A percentile compares a stretch with the other conserved stretches of the same genome.
Evolutionary conservation across 2,888 invertebrate genomes (phyloP).

Genomic region (Scaptomyza caliginosa): DNA sequence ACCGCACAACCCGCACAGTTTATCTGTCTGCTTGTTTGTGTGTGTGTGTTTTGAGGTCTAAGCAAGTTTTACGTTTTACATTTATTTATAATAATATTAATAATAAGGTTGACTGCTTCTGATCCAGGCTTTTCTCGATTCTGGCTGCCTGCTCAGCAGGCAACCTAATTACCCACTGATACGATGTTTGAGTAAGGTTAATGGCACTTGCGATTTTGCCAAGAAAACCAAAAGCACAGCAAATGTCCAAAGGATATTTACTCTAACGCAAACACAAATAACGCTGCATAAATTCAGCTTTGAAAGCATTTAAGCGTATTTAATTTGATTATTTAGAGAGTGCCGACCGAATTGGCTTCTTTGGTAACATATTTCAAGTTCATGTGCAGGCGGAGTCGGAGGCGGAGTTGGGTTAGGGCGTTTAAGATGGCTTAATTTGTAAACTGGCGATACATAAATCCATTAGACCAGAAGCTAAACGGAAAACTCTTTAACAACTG

Average conservation of each 20-base stretch:
- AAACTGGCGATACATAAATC: conserved; percentile 46
- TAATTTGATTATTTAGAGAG: conserved; percentile 51
- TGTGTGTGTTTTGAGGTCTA: conserved; percentile 42
- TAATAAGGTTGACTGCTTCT: conserved; percentile 51
- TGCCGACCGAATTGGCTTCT: conserved; percentile 26
- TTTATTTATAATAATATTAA: conserved; percentile 76
- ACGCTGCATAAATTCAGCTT: conserved; percentile 35
- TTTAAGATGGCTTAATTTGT: conserved; percentile 46
- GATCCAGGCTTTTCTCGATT: neutral
- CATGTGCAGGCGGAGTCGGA: conserved; percentile 9
- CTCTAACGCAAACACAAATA: conserved; percentile 23
- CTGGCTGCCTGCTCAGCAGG: conserved; percentile 39
- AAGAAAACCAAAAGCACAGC: neutral
- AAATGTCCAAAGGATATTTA: conserved; percentile 17
- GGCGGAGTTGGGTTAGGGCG: too few species aligned
- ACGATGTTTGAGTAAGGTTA: conserved; percentile 69
- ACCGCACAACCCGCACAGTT: conserved; percentile 3
- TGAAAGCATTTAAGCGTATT: conserved; percentile 14
- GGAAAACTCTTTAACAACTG: conserved; percentile 29
- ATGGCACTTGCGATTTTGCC: conserved; percentile 28
- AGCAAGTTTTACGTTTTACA: conserved; percentile 63
- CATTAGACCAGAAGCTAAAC: conserved; percentile 48
- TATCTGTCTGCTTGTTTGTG: conserved; percentile 26
- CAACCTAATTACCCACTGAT: conserved; percentile 72
- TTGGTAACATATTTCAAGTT: conserved; percentile 50